Evolutionary conservation across 2,888 invertebrate genomes (phyloP).

Genomic region (Drosophila differens): DNA sequence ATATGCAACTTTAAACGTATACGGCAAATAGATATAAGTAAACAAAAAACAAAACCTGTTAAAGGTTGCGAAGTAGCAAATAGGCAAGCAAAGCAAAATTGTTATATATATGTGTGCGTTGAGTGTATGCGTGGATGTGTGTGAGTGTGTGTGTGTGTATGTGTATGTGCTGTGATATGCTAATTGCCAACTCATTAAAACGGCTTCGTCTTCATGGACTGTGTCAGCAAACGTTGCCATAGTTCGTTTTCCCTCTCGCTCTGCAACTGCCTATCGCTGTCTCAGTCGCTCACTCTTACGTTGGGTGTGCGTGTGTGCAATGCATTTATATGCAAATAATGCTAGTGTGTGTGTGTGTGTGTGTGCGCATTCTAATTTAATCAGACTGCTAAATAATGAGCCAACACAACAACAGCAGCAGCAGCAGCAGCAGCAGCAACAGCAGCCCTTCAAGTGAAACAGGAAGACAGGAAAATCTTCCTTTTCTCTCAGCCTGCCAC

Average conservation of each 20-base stretch:
- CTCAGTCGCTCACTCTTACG: background rate
- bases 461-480: constrained; percentile 34
- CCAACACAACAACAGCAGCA: constrained; percentile 44
- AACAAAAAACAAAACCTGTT: constrained; percentile 34
- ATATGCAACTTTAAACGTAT: constrained; percentile 56
- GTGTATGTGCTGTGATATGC: constrained; percentile 62
- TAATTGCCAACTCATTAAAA: constrained; percentile 78
- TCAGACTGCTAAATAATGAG: constrained; percentile 78
- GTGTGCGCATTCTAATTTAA: constrained; percentile 71
- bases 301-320: constrained; percentile 25
- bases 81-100: constrained; percentile 22
- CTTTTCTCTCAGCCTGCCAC: constrained; percentile 36
- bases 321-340: constrained; percentile 65
- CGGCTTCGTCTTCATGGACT: constrained; percentile 73
- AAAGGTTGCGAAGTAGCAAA: constrained; percentile 3
- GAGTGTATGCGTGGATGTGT: constrained; percentile 8
- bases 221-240: constrained; percentile 49
- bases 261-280: constrained; percentile 15
- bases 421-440: constrained; percentile 13
- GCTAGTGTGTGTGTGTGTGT: constrained; percentile 30
- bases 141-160: constrained; percentile 15
- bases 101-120: constrained; percentile 7
- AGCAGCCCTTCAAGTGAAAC: constrained; percentile 30
- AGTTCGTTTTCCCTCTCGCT: constrained; percentile 10
- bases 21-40: constrained; percentile 32